Percentiles rank a stretch among this genome's conserved stretches.
Conservation (phyloP, 2,888 invertebrate species). For the Drosophila koepferae region DNA sequence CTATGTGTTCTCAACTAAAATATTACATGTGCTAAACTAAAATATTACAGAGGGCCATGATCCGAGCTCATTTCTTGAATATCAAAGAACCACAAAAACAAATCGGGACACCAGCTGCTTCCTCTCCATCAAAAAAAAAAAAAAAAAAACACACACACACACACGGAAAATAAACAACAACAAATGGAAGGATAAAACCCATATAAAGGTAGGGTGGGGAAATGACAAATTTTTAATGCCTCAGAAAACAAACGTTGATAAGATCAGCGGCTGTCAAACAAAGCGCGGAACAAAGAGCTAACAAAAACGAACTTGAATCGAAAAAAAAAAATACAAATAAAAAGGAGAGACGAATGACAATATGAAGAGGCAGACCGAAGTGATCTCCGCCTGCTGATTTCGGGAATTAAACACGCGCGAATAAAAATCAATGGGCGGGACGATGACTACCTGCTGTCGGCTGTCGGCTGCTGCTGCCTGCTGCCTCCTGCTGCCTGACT, state of each 20-base stretch:
- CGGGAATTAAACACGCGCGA: conserved; percentile 78
- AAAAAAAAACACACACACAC: no score
- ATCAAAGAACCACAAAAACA: conserved; percentile 29
- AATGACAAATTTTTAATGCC: conserved; percentile 81
- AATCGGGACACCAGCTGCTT: conserved; percentile 62
- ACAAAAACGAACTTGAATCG: conserved; percentile 24
- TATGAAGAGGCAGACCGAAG: conserved; percentile 42
- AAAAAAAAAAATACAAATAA: background rate
- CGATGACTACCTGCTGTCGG: conserved; percentile 49
- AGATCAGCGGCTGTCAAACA: conserved; percentile 76
- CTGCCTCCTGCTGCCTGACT: conserved; percentile 8
- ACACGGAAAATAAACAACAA: conserved; percentile 1
- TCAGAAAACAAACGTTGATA: conserved; percentile 75
- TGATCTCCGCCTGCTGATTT: conserved; percentile 75
- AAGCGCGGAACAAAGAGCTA: conserved; percentile 68
- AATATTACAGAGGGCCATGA: no score
- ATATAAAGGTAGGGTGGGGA: conserved; percentile 34
- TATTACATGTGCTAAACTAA: no score
- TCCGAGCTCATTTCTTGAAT: conserved; percentile 29
- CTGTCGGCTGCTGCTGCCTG: no score
- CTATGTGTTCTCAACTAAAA: no score
- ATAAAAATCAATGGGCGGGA: conserved; percentile 74
- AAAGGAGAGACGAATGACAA: conserved; percentile 65
- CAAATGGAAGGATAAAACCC: conserved; percentile 42
- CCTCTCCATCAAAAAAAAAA: conserved; percentile 39